phyloP scores from a whole-genome alignment of 2,797 vertebrate species.

The Pogoniulus pusillus region DNA sequence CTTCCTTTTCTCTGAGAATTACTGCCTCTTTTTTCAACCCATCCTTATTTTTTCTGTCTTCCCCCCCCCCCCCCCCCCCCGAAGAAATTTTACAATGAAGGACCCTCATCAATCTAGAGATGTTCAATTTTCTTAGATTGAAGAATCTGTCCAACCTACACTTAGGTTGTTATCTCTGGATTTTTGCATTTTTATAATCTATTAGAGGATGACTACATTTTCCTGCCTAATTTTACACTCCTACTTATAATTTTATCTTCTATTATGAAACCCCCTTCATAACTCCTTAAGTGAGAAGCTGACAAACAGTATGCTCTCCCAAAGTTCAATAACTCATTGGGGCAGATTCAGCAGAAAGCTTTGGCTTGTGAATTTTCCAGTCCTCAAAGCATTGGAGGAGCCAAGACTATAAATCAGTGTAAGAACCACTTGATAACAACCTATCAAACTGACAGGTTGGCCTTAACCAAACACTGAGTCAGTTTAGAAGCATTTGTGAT shows the following conservation, averaged over 20 bases:
- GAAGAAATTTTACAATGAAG: not conserved
- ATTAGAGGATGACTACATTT: not conserved
- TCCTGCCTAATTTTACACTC: conserved; percentile 38
- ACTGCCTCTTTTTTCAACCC: not conserved
- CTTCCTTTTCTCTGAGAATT: not conserved
- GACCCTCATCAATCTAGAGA: not conserved
- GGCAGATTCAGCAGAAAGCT: not conserved
- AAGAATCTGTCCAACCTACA: conserved; percentile 44
- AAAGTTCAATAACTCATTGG: not conserved
- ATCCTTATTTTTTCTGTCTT: not conserved
- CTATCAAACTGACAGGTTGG: not conserved
- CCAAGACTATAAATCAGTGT: not conserved
- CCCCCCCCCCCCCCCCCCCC: not conserved
- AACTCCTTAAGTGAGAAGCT: not conserved
- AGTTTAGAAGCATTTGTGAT: not conserved
- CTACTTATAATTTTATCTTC: conserved; percentile 35
- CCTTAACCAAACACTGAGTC: not conserved
- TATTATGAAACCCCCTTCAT: not conserved
- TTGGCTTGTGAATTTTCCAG: not conserved
- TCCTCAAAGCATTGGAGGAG: not conserved
- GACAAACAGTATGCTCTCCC: not conserved
- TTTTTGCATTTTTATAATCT: conserved; percentile 32
- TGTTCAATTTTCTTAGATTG: not conserved
- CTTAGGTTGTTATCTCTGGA: not conserved
- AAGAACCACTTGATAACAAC: not conserved